Conservation (phyloP, 2,797 vertebrate genomes). For the Microctenopoma steveboyesi region DNA sequence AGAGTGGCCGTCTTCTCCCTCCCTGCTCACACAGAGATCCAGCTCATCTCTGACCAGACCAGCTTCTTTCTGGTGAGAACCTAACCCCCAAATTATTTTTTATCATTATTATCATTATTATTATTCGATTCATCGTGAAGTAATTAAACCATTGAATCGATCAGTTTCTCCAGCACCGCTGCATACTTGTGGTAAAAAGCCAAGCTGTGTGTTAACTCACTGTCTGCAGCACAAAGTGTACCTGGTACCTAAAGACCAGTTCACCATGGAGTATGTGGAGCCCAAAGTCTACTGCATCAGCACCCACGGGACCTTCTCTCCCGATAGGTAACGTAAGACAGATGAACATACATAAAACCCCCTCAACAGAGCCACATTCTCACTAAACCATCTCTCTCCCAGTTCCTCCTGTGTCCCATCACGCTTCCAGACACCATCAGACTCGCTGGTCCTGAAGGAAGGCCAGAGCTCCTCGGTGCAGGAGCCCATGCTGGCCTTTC, state of each 20-base stretch:
- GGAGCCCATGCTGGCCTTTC: slow-evolving; percentile 75
- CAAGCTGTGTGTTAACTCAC: slow-evolving; percentile 11
- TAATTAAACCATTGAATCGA: not conserved
- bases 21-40: slow-evolving; percentile 83
- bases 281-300: slow-evolving; percentile 90
- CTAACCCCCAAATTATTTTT: too few species aligned
- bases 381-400: not conserved
- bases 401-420: slow-evolving; percentile 91
- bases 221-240: slow-evolving; percentile 86
- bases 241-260: slow-evolving; percentile 85
- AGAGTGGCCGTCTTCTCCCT: slow-evolving; percentile 86
- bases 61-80: slow-evolving; percentile 91
- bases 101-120: too few species aligned
- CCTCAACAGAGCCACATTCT: too few species aligned
- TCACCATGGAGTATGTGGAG: slow-evolving; percentile 87
- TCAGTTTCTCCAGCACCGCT: not conserved
- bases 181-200: not conserved
- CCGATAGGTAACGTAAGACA: slow-evolving; percentile 80
- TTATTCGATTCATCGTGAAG: not conserved
- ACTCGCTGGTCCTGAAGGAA: slow-evolving; percentile 88
- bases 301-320: slow-evolving; percentile 86
- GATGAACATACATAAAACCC: not conserved
- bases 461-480: slow-evolving; percentile 84
- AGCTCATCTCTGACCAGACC: slow-evolving; percentile 84
- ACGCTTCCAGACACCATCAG: slow-evolving; percentile 91